phyloP scores from a whole-genome alignment of 2,888 invertebrate species.

The Polietes domitor region DNA sequence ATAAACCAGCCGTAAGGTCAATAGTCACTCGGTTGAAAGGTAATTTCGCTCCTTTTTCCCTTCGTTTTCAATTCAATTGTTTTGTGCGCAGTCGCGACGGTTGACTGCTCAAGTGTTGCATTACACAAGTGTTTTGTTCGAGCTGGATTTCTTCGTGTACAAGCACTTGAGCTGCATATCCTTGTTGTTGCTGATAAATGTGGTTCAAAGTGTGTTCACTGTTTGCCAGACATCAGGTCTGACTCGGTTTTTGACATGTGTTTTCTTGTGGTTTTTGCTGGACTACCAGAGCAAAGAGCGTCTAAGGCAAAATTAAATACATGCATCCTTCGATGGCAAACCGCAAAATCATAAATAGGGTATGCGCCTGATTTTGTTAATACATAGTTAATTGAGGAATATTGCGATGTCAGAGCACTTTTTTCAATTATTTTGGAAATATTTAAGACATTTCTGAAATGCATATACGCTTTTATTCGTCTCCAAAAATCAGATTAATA shows the following conservation, averaged over 20 bases:
- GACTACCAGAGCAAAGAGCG: not conserved
- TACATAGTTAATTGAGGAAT: no score
- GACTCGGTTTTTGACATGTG: constrained; percentile 62
- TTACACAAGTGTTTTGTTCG: constrained; percentile 67
- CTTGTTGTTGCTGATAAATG: constrained; percentile 40
- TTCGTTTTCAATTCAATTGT: constrained; percentile 19
- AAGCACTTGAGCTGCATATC: constrained; percentile 58
- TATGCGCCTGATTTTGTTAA: no score
- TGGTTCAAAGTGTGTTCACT: constrained; percentile 58
- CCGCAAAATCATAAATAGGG: no score
- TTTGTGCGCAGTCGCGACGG: constrained; percentile 68
- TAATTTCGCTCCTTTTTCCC: constrained; percentile 34
- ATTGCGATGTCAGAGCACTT: no score
- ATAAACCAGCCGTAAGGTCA: constrained; percentile 52
- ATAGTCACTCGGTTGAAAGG: constrained; percentile 43
- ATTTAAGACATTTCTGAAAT: no score
- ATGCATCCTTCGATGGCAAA: not conserved
- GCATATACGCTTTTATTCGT: no score
- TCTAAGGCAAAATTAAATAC: not conserved
- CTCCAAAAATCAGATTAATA: no score
- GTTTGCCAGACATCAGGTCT: constrained; percentile 65
- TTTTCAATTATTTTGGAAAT: no score
- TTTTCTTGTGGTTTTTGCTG: constrained; percentile 58
- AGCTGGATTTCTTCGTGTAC: not conserved
- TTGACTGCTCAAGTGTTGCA: constrained; percentile 68